Evolutionary conservation across 2,888 invertebrate species (phyloP).

Genomic region (Thymelicus sylvestris): DNA sequence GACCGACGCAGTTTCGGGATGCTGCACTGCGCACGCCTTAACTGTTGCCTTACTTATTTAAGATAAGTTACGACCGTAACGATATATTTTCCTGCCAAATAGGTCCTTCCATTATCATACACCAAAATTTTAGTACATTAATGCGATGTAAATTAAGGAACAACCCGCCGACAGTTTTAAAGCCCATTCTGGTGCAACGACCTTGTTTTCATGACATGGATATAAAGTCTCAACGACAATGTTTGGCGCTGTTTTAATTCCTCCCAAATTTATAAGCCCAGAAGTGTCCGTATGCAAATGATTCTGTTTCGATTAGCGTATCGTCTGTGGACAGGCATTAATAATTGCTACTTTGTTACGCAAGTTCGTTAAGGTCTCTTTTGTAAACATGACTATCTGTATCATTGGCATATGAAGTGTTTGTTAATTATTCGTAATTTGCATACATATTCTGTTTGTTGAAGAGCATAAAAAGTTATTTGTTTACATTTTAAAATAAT

Average conservation of each 20-base stretch:
- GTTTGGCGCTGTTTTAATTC: constrained; percentile 39
- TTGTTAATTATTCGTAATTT: not conserved
- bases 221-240: constrained; percentile 33
- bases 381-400: constrained; percentile 37
- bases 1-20: constrained; percentile 75
- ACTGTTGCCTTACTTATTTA: constrained; percentile 60
- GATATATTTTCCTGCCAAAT: constrained; percentile 70
- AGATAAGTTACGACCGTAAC: constrained; percentile 68
- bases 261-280: constrained; percentile 47
- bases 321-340: constrained; percentile 53
- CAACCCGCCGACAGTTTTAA: constrained; percentile 36
- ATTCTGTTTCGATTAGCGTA: constrained; percentile 57
- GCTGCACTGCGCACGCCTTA: constrained; percentile 79
- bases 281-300: constrained; percentile 63
- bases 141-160: constrained; percentile 40
- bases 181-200: constrained; percentile 43
- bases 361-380: constrained; percentile 42
- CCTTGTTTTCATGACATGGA: constrained; percentile 40
- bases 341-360: constrained; percentile 69
- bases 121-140: constrained; percentile 41
- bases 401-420: not conserved
- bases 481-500: not conserved
- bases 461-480: not conserved
- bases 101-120: constrained; percentile 54
- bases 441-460: too few relatives aligned